phyloP scores from a whole-genome alignment of 2,888 invertebrate species.

The Leucoma salicis region DNA sequence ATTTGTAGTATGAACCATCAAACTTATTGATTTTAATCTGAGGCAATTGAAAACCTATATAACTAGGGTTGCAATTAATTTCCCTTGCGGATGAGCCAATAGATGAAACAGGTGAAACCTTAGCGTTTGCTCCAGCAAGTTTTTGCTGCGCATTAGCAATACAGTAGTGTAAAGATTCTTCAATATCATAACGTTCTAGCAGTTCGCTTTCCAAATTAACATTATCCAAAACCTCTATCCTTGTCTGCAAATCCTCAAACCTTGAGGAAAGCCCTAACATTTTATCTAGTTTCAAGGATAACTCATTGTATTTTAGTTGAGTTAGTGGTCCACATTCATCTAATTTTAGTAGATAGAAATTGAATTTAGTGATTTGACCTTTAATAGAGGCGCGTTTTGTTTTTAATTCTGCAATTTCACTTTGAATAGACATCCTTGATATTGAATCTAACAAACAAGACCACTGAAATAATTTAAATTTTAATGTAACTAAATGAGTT shows the following conservation, averaged over 20 bases:
- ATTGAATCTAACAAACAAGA: no score
- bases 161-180: conserved; percentile 7
- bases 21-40: conserved; percentile 8
- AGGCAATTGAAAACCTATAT: conserved; percentile 5
- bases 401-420: no score
- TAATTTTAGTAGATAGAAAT: no score
- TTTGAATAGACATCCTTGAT: no score
- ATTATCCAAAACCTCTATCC: conserved; percentile 12
- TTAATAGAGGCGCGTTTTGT: no score
- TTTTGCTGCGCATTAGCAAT: conserved; percentile 17
- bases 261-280: background rate
- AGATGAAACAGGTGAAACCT: background rate
- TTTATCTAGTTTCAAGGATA: no score
- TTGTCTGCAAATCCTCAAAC: conserved; percentile 13
- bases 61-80: background rate
- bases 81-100: background rate
- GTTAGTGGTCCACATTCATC: no score
- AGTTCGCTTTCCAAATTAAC: conserved; percentile 5
- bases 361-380: no score
- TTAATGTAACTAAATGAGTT: no score
- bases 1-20: conserved; percentile 19
- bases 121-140: conserved; percentile 9
- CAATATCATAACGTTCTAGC: conserved; percentile 16
- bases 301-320: no score
- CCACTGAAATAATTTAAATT: no score